phyloP scores from a whole-genome alignment of 2,797 vertebrate species.

The Pelobates cultripes region DNA sequence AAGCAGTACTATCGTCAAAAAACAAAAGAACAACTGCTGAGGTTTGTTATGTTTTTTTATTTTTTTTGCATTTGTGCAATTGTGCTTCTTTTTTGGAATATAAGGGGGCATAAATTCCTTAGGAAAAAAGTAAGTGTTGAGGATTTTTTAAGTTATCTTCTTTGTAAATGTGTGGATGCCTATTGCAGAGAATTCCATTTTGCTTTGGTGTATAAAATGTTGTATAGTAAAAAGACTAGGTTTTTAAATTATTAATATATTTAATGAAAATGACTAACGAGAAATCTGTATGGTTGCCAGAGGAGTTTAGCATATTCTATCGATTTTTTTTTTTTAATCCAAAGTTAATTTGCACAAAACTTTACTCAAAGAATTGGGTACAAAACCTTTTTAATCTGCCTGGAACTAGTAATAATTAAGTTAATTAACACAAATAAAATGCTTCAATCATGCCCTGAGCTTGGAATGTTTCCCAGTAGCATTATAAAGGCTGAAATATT shows the following conservation, averaged over 20 bases:
- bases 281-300: background rate
- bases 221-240: no score
- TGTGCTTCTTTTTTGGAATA: no score
- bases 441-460: slow-evolving; percentile 59
- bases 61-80: no score
- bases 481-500: slow-evolving; percentile 53
- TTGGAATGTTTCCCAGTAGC: slow-evolving; percentile 61
- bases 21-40: no score
- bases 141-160: no score
- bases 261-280: background rate
- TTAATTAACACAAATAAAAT: slow-evolving; percentile 69
- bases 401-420: slow-evolving; percentile 65
- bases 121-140: no score
- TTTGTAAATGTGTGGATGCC: no score
- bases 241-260: background rate
- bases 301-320: background rate
- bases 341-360: slow-evolving; percentile 11
- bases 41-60: no score
- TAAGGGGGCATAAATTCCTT: no score
- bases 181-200: no score
- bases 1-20: no score
- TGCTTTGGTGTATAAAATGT: no score
- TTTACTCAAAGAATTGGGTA: background rate
- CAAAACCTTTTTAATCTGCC: slow-evolving; percentile 62
- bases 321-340: slow-evolving; percentile 30